Evolutionary conservation across 37 sponge, comb jelly and placozoan species (phyloP).

Genomic region (Aphrocallistes beatrix): DNA sequence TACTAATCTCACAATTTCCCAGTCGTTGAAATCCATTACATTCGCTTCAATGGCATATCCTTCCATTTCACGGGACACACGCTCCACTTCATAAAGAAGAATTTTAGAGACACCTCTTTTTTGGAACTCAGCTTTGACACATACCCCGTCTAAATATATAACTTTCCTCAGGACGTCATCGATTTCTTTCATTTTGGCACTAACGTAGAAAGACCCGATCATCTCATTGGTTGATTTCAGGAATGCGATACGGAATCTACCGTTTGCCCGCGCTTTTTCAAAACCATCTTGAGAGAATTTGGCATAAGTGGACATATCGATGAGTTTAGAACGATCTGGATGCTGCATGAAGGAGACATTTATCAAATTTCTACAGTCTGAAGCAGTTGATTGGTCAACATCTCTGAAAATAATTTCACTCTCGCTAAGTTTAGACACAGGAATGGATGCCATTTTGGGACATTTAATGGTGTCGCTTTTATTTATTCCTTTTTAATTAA

Average conservation of each 20-base stretch:
- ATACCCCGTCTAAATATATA: conserved; percentile 4
- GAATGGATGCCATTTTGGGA: neutral
- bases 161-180: neutral
- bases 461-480: too few species aligned
- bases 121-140: neutral
- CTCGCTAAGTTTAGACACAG: neutral
- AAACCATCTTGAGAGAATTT: neutral
- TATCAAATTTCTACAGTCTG: neutral
- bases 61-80: neutral
- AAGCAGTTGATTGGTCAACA: neutral
- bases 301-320: neutral
- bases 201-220: neutral
- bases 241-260: neutral
- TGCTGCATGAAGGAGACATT: neutral
- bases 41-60: neutral
- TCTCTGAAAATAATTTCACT: neutral
- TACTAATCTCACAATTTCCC: neutral
- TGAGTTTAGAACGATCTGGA: neutral
- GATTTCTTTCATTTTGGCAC: neutral
- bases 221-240: conserved; percentile 5
- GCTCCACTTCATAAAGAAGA: neutral
- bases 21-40: neutral
- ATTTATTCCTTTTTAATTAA: too few species aligned
- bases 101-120: neutral
- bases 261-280: neutral